Evolutionary conservation across 1,140 invertebrate species (phyloP), one percentile per base, ranked within the genome.

Genomic region (Periplaneta americana): DNA sequence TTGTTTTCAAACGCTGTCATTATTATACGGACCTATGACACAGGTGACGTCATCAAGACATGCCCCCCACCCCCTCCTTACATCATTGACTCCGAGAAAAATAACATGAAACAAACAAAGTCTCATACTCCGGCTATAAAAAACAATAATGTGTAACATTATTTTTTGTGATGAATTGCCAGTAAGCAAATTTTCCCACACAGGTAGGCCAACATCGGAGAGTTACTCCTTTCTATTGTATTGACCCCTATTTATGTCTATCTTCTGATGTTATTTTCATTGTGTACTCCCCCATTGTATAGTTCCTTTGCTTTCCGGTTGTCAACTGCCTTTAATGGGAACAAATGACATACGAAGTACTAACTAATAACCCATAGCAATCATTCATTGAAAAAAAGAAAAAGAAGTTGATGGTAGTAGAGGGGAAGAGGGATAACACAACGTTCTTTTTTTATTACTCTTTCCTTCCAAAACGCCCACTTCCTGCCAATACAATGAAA

Each of bases 361-460:
- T 78, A 78, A 78, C 76, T 78, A 78, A 78, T 78, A 78, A 78
- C 76, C 76, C 76, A 78, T 78, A 78, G 36, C 76, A 78, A 78
- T 78, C 76, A 36, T 78, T 78, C 76, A 78, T 36, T 78, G 76
- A 78, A 36, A 31, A 32, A 78, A 31, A 31, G 34, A 31, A 22
- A 31, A 78, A 75, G 74, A 32, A 75, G 33, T 13, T 32, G 28
- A 75, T 13, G 74, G 28, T n/a, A n/a, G n/a, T n/a, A n/a, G n/a
- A 28, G n/a, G 34, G 34, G 9, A 13, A 39, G 34, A 78, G 15
- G 34, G 22, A 28, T 6, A 36, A 22, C 13, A 15, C 13, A 34
- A 31, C 76, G 35, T 78, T 78, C 36, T 37, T 78, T n/a, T 75
- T 78, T 28, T 78, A 34, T 34, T 35, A 28, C 28, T 36, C 28